Percentiles rank a stretch among this genome's conserved stretches.
Conservation (phyloP, 2,888 invertebrate species). For the Sisyra nigra region DNA sequence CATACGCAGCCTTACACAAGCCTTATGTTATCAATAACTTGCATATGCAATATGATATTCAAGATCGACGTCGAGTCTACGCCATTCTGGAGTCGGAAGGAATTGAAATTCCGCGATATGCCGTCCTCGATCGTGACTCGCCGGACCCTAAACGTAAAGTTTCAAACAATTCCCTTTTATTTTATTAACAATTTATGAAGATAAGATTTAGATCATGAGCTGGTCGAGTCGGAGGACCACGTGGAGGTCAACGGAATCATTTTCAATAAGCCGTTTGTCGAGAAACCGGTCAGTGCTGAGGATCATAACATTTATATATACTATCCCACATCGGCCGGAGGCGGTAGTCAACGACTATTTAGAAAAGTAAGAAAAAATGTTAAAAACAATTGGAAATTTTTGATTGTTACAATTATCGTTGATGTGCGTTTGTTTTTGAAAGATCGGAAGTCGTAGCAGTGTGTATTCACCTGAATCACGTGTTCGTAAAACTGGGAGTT, state of each 20-base stretch:
- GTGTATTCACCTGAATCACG: conserved; percentile 95
- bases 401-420: background rate
- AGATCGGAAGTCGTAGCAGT: conserved; percentile 97
- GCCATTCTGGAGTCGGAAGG: conserved; percentile 85
- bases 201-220: conserved; percentile 54
- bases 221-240: conserved; percentile 91
- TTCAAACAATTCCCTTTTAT: background rate
- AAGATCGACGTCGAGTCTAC: conserved; percentile 89
- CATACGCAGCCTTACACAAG: conserved; percentile 82
- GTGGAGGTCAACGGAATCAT: conserved; percentile 91
- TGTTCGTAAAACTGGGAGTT: conserved; percentile 93
- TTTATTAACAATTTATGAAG: background rate
- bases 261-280: conserved; percentile 98
- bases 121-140: conserved; percentile 88
- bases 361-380: conserved; percentile 57
- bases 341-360: conserved; percentile 93
- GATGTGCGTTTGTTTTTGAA: conserved; percentile 16
- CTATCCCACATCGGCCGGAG: conserved; percentile 96
- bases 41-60: conserved; percentile 95
- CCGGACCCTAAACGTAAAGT: conserved; percentile 73
- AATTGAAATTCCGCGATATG: conserved; percentile 95
- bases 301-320: conserved; percentile 99
- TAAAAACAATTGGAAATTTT: too few species aligned
- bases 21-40: conserved; percentile 98
- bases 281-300: conserved; percentile 98